Evolutionary conservation across 1,140 invertebrate species (phyloP).

Genomic region (Cydia splendana): DNA sequence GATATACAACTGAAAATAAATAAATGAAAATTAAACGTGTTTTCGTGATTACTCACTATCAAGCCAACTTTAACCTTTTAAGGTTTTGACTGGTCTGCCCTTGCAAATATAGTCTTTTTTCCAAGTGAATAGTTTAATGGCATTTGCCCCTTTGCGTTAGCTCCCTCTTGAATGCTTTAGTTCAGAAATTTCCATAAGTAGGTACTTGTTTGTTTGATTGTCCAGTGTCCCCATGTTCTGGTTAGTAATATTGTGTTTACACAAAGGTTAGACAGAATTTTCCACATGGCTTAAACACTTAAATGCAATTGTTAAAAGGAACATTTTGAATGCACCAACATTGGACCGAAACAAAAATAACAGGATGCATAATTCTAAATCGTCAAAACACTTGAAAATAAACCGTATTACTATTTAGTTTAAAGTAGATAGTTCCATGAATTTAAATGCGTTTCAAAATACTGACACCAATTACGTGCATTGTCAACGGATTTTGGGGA

Average conservation of each 20-base stretch:
- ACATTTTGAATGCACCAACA: not conserved
- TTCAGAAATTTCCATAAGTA: too few species aligned
- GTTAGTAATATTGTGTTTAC: not conserved
- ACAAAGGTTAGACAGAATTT: not conserved
- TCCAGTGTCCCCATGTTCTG: too few species aligned
- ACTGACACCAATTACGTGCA: slow-evolving; percentile 1
- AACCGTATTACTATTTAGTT: not conserved
- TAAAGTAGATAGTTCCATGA: not conserved
- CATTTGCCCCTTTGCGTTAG: too few species aligned
- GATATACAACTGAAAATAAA: too few species aligned
- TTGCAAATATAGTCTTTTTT: too few species aligned
- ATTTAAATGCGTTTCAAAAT: slow-evolving; percentile 1
- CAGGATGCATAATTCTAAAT: not conserved
- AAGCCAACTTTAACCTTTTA: too few species aligned
- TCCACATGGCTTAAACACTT: slow-evolving; percentile 1
- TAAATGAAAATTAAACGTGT: too few species aligned
- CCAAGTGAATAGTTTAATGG: too few species aligned
- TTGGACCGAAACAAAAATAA: not conserved
- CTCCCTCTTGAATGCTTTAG: too few species aligned
- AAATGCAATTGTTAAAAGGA: not conserved
- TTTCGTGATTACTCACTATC: too few species aligned
- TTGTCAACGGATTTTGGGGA: not conserved
- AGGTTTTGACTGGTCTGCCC: too few species aligned
- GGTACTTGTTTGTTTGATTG: too few species aligned
- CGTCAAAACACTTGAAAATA: not conserved